phyloP scores from a whole-genome alignment of 2,888 invertebrate species.

The Tinea pellionella region DNA sequence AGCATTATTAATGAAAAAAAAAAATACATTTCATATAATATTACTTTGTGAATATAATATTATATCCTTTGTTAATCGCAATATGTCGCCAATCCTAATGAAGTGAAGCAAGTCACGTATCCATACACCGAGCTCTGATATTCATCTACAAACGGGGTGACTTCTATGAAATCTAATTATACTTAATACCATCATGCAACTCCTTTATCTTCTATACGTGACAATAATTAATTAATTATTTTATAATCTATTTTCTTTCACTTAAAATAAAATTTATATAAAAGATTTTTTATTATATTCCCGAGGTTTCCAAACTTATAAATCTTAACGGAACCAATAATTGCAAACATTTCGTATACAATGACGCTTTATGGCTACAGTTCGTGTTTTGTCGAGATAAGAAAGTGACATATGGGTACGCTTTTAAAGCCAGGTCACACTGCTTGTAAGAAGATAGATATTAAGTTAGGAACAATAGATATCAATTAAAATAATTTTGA shows the following conservation, averaged over 20 bases:
- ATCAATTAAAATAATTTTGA: no score
- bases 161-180: conserved; percentile 9
- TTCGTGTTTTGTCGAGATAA: not conserved
- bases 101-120: conserved; percentile 10
- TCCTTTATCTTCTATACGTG: conserved; percentile 11
- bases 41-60: not conserved
- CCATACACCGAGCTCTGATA: not conserved
- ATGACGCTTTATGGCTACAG: not conserved
- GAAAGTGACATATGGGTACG: not conserved
- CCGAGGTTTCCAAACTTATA: no score
- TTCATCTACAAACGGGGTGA: conserved; percentile 1
- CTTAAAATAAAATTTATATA: not conserved
- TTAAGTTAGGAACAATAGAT: no score
- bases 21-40: no score
- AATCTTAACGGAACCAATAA: not conserved
- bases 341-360: not conserved
- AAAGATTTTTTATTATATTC: no score
- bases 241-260: not conserved
- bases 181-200: conserved; percentile 8
- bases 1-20: no score
- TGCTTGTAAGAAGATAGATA: no score
- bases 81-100: conserved; percentile 9
- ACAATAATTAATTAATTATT: not conserved
- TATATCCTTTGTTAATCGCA: conserved; percentile 3
- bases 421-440: not conserved